Evolutionary conservation across 23 tunicate species (phyloP).

Genomic region (Ciona savignyi): DNA sequence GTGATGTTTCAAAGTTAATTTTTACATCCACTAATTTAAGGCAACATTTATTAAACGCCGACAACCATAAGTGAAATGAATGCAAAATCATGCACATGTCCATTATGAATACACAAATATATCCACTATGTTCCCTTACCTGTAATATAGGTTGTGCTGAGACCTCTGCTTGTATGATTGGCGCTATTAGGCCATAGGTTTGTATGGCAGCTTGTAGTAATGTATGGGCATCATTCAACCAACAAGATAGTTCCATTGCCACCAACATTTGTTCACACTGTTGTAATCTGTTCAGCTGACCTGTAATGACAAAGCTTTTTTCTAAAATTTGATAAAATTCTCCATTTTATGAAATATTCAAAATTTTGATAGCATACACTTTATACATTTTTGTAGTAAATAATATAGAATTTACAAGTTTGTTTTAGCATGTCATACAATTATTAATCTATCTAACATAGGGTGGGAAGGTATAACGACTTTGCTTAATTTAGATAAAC

Average conservation of each 20-base stretch:
- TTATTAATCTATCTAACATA: too few species aligned
- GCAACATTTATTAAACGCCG: too few species aligned
- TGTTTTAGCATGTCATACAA: too few species aligned
- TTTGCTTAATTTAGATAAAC: too few species aligned
- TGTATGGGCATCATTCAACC: conserved; percentile 48
- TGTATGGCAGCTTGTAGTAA: conserved; percentile 74
- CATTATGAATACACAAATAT: not conserved
- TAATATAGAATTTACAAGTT: not conserved
- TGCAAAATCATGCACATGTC: too few species aligned
- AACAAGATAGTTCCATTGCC: conserved; percentile 84
- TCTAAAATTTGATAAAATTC: too few species aligned
- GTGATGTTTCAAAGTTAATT: too few species aligned
- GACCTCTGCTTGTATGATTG: conserved; percentile 78
- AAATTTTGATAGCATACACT: not conserved
- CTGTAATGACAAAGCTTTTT: conserved; percentile 14
- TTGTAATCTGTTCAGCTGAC: conserved; percentile 49
- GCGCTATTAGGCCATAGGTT: conserved; percentile 68
- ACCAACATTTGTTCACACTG: conserved; percentile 82
- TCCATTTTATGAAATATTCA: too few species aligned
- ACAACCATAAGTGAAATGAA: too few species aligned
- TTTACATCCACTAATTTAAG: too few species aligned
- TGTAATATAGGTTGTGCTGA: conserved; percentile 34
- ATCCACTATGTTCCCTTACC: conserved; percentile 5
- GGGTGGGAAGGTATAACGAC: too few species aligned
- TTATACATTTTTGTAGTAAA: not conserved